phyloP scores from a whole-genome alignment of 2,797 vertebrate genomes.

The Okamejei kenojei region DNA sequence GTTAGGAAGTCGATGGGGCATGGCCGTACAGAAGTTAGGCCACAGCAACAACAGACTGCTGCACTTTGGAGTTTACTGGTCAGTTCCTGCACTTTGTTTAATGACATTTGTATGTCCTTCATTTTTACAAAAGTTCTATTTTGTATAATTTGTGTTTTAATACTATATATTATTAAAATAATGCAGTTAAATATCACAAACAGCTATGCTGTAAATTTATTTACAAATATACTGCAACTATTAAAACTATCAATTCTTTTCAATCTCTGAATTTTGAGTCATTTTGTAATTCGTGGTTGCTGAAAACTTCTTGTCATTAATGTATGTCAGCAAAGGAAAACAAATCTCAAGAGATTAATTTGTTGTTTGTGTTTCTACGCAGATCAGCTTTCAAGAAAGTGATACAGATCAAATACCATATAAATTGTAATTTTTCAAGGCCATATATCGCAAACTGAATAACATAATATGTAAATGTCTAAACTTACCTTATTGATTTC shows the following conservation, averaged over 20 bases:
- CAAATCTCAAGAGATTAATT: background rate
- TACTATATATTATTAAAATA: background rate
- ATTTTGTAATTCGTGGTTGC: background rate
- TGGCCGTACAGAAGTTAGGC: background rate
- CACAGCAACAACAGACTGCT: background rate
- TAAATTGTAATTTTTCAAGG: background rate
- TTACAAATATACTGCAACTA: background rate
- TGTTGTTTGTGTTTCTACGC: background rate
- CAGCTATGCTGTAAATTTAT: background rate
- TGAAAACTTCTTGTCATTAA: background rate
- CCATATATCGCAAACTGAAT: background rate
- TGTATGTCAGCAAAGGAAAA: background rate
- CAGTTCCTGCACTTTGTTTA: background rate
- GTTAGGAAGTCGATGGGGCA: background rate
- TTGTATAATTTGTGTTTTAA: background rate
- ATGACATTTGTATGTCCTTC: background rate
- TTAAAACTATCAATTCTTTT: background rate
- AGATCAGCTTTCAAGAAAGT: background rate
- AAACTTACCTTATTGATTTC: slow-evolving; percentile 36
- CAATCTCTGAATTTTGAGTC: background rate
- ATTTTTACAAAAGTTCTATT: background rate
- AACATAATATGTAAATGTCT: background rate
- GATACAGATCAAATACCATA: background rate
- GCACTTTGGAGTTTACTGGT: background rate
- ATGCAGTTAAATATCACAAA: background rate